phyloP scores from a whole-genome alignment of 2,113 vertebrate genomes.

The Chlamydotis undulata region DNA sequence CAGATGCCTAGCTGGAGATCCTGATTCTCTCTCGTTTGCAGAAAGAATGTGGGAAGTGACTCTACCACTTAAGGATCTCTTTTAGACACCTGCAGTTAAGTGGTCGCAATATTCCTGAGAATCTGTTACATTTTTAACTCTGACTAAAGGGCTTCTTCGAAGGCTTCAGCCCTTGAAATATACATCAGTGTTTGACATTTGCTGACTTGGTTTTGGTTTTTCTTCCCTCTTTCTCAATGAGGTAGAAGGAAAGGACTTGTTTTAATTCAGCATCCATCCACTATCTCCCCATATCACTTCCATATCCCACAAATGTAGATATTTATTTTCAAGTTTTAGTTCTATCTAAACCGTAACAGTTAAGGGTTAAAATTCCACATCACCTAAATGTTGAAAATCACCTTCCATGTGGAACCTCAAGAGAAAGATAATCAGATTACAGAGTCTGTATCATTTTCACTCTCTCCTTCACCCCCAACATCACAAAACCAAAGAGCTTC shows the following conservation, averaged over 20 bases:
- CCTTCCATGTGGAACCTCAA: not conserved
- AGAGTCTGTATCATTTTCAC: not conserved
- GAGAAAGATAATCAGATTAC: not conserved
- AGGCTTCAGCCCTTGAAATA: not conserved
- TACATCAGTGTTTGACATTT: not conserved
- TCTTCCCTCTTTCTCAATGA: not conserved
- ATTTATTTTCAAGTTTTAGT: not conserved
- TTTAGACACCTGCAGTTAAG: not conserved
- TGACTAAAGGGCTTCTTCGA: not conserved
- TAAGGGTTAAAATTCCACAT: not conserved
- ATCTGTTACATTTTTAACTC: not conserved
- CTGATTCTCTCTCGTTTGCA: not conserved
- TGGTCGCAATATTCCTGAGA: not conserved
- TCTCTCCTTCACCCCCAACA: not conserved
- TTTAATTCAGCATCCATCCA: not conserved
- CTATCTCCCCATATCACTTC: not conserved
- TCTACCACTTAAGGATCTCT: not conserved
- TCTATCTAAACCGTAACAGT: not conserved
- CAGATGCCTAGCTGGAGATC: too few species aligned
- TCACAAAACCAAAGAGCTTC: not conserved
- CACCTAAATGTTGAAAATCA: not conserved
- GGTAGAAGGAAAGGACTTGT: not conserved
- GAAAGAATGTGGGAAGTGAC: not conserved
- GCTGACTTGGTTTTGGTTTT: not conserved
- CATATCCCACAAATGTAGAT: not conserved